These are phyloP conservation scores for Episyrphus balteatus DNA, from an alignment of 1,140 invertebrate species.

Conservation along the genomic window DNA sequence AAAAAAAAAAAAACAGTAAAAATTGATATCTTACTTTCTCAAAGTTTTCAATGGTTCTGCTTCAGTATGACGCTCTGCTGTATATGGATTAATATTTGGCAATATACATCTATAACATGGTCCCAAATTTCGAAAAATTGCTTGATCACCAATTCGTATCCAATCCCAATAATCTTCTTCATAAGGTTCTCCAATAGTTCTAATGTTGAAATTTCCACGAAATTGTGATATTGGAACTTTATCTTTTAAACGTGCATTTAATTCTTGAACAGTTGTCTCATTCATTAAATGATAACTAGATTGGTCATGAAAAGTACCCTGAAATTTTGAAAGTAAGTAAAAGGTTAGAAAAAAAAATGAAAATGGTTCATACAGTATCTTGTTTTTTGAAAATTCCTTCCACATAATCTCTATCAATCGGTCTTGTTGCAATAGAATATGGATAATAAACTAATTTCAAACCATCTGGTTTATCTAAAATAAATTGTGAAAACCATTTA, in stretches of 20 bases:
- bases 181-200: slow-evolving; percentile 32
- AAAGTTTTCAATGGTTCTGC: slow-evolving; percentile 47
- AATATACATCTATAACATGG: slow-evolving; percentile 43
- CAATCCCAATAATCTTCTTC: slow-evolving; percentile 41
- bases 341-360: slow-evolving; percentile 11
- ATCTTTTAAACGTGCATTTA: slow-evolving; percentile 33
- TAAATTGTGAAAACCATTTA: slow-evolving; percentile 47
- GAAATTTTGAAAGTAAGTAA: slow-evolving; percentile 23
- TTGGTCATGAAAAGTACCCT: background rate
- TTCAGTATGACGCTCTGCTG: slow-evolving; percentile 39
- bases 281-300: slow-evolving; percentile 31
- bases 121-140: slow-evolving; percentile 33
- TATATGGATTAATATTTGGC: slow-evolving; percentile 46
- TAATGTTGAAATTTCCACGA: slow-evolving; percentile 41
- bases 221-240: slow-evolving; percentile 42
- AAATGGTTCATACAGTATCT: background rate
- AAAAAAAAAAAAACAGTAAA: too few relatives aligned
- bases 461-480: slow-evolving; percentile 43
- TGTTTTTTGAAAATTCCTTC: background rate
- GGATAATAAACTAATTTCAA: slow-evolving; percentile 48
- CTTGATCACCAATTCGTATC: slow-evolving; percentile 34
- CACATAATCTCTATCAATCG: background rate
- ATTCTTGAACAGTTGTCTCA: slow-evolving; percentile 37
- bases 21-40: slow-evolving; percentile 21
- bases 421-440: slow-evolving; percentile 32